Evolutionary conservation across 2,888 invertebrate species (phyloP).

Genomic region (Clitarchus hookeri): DNA sequence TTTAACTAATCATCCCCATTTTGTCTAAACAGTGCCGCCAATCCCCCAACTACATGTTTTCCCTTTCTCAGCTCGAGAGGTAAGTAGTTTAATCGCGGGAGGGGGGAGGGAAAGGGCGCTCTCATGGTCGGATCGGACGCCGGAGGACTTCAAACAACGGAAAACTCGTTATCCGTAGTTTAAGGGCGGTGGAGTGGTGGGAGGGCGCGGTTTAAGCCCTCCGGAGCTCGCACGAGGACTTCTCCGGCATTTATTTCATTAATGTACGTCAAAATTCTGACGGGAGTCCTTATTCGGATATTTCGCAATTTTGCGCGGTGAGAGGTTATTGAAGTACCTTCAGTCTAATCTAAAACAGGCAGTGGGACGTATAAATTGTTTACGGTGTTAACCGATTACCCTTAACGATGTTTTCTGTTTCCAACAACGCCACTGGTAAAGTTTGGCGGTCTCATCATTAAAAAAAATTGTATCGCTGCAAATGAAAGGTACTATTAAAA

Average conservation of each 20-base stretch:
- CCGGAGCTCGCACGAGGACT: not conserved
- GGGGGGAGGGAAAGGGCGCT: not conserved
- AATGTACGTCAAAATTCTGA: not conserved
- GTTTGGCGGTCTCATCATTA: too few species aligned
- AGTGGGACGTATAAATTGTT: not conserved
- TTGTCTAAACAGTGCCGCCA: not conserved
- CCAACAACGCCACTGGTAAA: too few species aligned
- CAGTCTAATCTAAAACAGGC: not conserved
- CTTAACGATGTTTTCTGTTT: too few species aligned
- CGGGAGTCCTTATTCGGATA: not conserved
- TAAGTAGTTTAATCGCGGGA: not conserved
- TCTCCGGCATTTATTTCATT: not conserved
- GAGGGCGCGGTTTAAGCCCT: not conserved
- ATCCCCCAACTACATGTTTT: not conserved
- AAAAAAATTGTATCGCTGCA: too few species aligned
- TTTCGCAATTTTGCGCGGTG: not conserved
- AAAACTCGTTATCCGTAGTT: slow-evolving; percentile 10
- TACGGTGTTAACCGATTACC: not conserved
- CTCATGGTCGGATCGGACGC: not conserved
- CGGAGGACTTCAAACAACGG: not conserved
- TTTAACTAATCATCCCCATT: slow-evolving; percentile 14
- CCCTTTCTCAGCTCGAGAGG: not conserved
- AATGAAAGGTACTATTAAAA: too few species aligned
- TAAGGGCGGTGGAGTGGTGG: not conserved
- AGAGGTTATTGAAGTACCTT: not conserved